Base-by-base conservation (phyloP, 2,797 vertebrate species). In the Lepidocolaptes lacrymiger region DNA sequence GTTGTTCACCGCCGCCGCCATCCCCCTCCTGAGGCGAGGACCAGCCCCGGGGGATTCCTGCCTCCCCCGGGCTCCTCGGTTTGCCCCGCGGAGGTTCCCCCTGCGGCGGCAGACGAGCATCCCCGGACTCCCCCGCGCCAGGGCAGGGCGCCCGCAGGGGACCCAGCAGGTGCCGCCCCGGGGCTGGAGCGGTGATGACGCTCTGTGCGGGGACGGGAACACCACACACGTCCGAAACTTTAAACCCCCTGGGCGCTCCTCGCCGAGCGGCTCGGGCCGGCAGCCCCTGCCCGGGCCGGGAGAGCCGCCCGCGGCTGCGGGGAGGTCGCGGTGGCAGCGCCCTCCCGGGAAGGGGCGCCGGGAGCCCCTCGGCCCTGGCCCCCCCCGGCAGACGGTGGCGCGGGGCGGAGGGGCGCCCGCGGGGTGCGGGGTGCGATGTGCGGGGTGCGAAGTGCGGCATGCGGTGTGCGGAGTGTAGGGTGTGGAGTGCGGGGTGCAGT, bases 211-310 rank as follows among this genome's bases (percentile, higher is more conserved):
- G 14, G 44, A 41, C 12, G 18, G 34, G 9, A 74, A 22, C 54
- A 46, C 5, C 49, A 0, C 64, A 7, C 39, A 2, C 52, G 7
- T 10, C 62, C 44, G 41, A 24, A 92, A 94, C 72, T 94, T 79
- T 16, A 44, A 37, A 34, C 16, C 9, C 24, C 23, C 39, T 2
- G 39, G 30, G 20, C 37, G 2, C 7, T 16, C 82, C 6, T 49
- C 24, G 3, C 14, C 0, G 27, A 39, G 30, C 49, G 14, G 39
- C 59, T 28, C 37, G 6, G 0, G 18, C 27, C 4, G 28, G 55
- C 63, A 37, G 68, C 10, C 10, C 11, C 7, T 36, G 51, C 59
- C 71, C 56, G 20, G 14, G 23, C 85, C 23, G 19, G 34, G 20
- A 13, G 15, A 46, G 32, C 24, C 6, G 15, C 32, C 54, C 23